These are phyloP conservation scores for Oreonectes daqikongensis DNA, from an alignment of 2,797 vertebrate genomes.

Conservation along the genomic window DNA sequence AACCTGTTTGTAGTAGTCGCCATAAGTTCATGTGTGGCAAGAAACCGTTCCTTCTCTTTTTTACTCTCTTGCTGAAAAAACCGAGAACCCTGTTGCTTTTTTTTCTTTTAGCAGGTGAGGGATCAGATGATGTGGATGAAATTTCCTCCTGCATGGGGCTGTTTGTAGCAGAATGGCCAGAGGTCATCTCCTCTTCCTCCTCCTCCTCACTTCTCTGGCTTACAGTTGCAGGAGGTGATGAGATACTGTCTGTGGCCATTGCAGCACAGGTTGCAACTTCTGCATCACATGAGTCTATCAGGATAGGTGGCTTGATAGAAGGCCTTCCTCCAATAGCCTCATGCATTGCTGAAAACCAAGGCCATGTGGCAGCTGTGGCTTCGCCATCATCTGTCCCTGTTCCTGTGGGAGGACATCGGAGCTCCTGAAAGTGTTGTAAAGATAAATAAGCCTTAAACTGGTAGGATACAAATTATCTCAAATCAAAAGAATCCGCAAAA, in stretches of 20 bases:
- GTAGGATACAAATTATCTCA: not conserved
- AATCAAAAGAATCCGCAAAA: no score
- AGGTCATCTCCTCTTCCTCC: no score
- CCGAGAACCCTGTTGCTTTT: not conserved
- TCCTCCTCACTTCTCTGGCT: no score
- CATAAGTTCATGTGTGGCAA: not conserved
- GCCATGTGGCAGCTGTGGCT: constrained; percentile 22
- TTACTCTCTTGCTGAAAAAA: not conserved
- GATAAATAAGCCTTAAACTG: not conserved
- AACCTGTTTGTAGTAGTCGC: not conserved
- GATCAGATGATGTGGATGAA: not conserved
- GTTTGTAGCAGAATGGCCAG: no score
- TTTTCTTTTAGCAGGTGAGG: not conserved
- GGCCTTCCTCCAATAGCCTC: constrained; percentile 16
- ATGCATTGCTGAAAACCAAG: constrained; percentile 24
- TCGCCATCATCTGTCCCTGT: not conserved
- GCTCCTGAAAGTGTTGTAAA: constrained; percentile 15
- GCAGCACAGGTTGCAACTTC: not conserved
- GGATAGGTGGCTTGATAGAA: constrained; percentile 15
- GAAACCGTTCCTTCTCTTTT: not conserved
- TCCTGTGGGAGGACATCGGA: not conserved
- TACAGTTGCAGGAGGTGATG: not conserved
- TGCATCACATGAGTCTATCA: not conserved
- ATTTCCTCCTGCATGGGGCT: no score
- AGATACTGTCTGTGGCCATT: not conserved